These are phyloP conservation scores for Drosophila burlai DNA, from an alignment of 1,140 invertebrate genomes.

Conservation along the genomic window DNA sequence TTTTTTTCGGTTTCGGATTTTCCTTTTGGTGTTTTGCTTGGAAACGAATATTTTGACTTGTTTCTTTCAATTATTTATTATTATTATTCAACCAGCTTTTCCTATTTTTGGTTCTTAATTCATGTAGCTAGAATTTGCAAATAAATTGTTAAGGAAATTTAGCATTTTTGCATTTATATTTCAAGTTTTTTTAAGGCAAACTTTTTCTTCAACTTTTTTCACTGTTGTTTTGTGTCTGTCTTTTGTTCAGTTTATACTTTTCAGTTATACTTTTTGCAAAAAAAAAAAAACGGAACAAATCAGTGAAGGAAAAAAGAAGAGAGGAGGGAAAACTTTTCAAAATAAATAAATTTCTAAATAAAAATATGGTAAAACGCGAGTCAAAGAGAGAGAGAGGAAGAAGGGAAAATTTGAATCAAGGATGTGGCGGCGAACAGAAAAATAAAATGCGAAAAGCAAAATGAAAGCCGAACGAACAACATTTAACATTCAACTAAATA, in stretches of 20 bases:
- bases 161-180: conserved; percentile 30
- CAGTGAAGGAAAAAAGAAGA: conserved; percentile 7
- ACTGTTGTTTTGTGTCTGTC: conserved; percentile 47
- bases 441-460: conserved; percentile 28
- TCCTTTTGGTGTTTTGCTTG: conserved; percentile 44
- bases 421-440: conserved; percentile 28
- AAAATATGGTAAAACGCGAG: conserved; percentile 37
- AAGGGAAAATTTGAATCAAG: conserved; percentile 19
- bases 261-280: conserved; percentile 41
- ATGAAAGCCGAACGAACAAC: conserved; percentile 46
- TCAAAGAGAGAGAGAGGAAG: conserved; percentile 16
- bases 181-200: conserved; percentile 16
- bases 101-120: conserved; percentile 44
- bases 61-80: conserved; percentile 34
- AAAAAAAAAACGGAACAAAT: conserved; percentile 11
- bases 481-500: conserved; percentile 51
- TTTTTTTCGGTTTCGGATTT: conserved; percentile 39
- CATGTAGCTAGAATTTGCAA: conserved; percentile 35
- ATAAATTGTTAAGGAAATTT: conserved; percentile 30
- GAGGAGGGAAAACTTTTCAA: conserved; percentile 50
- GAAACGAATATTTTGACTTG: conserved; percentile 40
- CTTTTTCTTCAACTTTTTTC: conserved; percentile 49
- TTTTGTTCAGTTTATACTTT: conserved; percentile 66
- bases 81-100: conserved; percentile 31
- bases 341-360: conserved; percentile 66